Conservation (phyloP, 2,797 vertebrate species). For the Cuniculus paca region DNA sequence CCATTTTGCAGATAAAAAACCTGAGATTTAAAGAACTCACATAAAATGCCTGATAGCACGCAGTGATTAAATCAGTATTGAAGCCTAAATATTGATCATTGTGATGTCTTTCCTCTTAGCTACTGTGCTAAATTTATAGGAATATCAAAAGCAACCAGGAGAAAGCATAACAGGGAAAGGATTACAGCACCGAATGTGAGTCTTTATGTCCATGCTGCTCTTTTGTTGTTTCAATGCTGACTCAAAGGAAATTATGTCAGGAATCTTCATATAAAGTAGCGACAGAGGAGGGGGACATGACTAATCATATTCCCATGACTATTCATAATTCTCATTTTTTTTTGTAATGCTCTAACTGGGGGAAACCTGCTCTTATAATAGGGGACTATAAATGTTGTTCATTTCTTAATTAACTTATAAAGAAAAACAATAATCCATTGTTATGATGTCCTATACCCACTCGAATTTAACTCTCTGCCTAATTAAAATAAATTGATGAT, state of each 20-base stretch:
- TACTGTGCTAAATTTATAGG: not conserved
- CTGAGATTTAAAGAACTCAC: not conserved
- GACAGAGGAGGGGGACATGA: not conserved
- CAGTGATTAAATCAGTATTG: not conserved
- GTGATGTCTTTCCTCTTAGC: not conserved
- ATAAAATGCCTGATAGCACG: not conserved
- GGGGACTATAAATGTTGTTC: not conserved
- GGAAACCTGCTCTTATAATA: not conserved
- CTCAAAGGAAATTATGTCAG: not conserved
- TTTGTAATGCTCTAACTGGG: not conserved
- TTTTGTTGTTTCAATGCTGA: slow-evolving; percentile 18
- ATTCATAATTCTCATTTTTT: not conserved
- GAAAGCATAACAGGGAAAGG: slow-evolving; percentile 20
- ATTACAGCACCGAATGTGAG: not conserved
- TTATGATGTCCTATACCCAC: not conserved
- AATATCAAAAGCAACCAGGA: not conserved
- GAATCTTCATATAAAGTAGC: not conserved
- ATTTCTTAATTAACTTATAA: slow-evolving; percentile 53
- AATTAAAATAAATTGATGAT: slow-evolving; percentile 59
- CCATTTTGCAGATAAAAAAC: slow-evolving; percentile 5
- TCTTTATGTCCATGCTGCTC: not conserved
- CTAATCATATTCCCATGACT: not conserved
- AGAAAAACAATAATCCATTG: slow-evolving; percentile 32
- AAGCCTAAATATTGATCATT: slow-evolving; percentile 29
- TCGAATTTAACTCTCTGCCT: slow-evolving; percentile 9